Percentiles rank a stretch among this genome's conserved stretches.
Conservation (phyloP, 2,113 vertebrate genomes). For the Condylura cristata region DNA sequence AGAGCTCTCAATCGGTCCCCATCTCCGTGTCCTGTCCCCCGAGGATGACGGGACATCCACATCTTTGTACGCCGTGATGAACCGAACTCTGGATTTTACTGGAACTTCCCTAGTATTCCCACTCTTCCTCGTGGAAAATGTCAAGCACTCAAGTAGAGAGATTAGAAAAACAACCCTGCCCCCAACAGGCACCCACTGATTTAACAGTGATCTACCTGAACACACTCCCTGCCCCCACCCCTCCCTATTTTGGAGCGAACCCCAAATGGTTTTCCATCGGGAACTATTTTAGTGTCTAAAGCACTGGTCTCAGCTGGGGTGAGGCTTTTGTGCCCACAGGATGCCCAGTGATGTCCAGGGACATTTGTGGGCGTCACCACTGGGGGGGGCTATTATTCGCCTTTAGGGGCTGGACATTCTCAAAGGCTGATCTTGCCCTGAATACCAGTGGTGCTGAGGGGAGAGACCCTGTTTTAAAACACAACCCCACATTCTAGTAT, state of each 20-base stretch:
- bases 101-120: too few species aligned
- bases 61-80: accelerated
- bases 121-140: background rate
- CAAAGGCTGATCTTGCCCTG: background rate
- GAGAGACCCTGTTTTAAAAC: background rate
- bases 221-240: too few species aligned
- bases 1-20: background rate
- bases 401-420: background rate
- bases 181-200: accelerated
- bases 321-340: background rate
- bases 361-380: background rate
- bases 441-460: background rate
- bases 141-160: background rate
- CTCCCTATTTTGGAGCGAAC: background rate
- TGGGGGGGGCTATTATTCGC: background rate
- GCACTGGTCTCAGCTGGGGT: background rate
- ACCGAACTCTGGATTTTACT: accelerated
- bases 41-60: too few species aligned
- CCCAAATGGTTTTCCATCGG: background rate
- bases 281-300: background rate
- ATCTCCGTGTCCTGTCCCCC: too few species aligned
- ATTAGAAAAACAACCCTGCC: background rate
- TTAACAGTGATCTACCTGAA: accelerated
- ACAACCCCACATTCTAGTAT: background rate
- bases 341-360: background rate